Conservation (phyloP, 1,140 invertebrate species). For the Drosophila yakuba region DNA sequence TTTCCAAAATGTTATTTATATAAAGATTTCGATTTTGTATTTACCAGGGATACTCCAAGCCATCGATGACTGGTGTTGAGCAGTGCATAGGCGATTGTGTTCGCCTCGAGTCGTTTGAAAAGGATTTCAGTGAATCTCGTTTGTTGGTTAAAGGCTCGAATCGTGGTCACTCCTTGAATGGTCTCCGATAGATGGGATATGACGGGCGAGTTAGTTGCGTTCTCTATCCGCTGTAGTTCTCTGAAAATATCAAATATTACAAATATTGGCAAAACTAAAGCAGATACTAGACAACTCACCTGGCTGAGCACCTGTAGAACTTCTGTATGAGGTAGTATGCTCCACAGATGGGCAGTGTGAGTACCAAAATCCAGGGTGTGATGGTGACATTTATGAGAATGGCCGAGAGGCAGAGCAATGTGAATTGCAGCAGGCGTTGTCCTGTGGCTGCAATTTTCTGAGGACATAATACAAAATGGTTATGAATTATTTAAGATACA, state of each 20-base stretch:
- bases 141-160: constrained; percentile 90
- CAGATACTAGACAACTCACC: constrained; percentile 85
- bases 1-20: no score
- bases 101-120: constrained; percentile 88
- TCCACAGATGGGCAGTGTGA: constrained; percentile 88
- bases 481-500: constrained; percentile 9
- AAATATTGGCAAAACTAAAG: no score
- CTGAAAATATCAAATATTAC: constrained; percentile 76
- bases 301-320: constrained; percentile 89
- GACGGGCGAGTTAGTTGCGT: constrained; percentile 90
- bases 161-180: constrained; percentile 88
- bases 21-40: constrained; percentile 31
- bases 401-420: constrained; percentile 89
- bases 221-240: constrained; percentile 89
- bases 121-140: constrained; percentile 88
- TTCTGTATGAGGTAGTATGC: constrained; percentile 89
- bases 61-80: constrained; percentile 92
- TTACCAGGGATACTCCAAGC: constrained; percentile 92
- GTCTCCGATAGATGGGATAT: constrained; percentile 91
- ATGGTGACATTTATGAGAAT: constrained; percentile 90
- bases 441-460: constrained; percentile 92
- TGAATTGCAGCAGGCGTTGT: constrained; percentile 89
- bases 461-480: constrained; percentile 29
- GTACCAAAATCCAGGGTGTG: constrained; percentile 89
- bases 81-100: constrained; percentile 91